Evolutionary conservation across 2,888 invertebrate species (phyloP).

Genomic region (Malthinus flaveolus): DNA sequence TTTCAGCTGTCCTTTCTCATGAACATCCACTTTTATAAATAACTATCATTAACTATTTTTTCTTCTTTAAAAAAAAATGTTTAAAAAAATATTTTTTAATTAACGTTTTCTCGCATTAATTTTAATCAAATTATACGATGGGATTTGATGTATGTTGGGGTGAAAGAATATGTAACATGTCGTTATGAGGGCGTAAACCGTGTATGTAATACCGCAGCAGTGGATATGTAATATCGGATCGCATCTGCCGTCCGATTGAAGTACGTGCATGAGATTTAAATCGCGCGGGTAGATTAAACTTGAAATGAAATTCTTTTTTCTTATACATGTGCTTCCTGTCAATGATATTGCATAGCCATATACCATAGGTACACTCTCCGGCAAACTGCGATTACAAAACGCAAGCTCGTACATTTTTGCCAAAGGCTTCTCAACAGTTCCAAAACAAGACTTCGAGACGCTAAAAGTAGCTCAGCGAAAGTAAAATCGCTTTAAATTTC

Average conservation of each 20-base stretch:
- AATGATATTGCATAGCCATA: slow-evolving; percentile 42
- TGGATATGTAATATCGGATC: slow-evolving; percentile 46
- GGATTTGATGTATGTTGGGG: slow-evolving; percentile 25
- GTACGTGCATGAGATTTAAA: slow-evolving; percentile 51
- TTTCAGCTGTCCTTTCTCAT: slow-evolving; percentile 50
- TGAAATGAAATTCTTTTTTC: slow-evolving; percentile 47
- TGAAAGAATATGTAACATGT: slow-evolving; percentile 30
- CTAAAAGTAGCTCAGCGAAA: too few species aligned
- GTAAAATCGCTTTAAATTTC: too few species aligned
- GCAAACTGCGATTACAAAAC: slow-evolving; percentile 5
- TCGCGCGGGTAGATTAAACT: slow-evolving; percentile 47
- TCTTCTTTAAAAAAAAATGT: not conserved
- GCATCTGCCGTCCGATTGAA: slow-evolving; percentile 49
- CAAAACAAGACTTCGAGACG: too few species aligned
- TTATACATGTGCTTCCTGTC: slow-evolving; percentile 45
- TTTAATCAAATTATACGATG: slow-evolving; percentile 11
- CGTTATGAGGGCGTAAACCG: slow-evolving; percentile 44
- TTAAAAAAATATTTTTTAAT: too few species aligned
- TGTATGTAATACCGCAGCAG: slow-evolving; percentile 41
- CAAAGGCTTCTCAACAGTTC: too few species aligned
- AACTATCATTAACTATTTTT: slow-evolving; percentile 50
- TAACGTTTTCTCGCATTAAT: not conserved
- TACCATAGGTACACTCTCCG: slow-evolving; percentile 37
- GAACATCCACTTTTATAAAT: slow-evolving; percentile 52
- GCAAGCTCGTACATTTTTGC: too few species aligned